These are phyloP conservation scores for Pachyramphus minor DNA, from an alignment of 2,113 vertebrate species.

Conservation along the genomic window DNA sequence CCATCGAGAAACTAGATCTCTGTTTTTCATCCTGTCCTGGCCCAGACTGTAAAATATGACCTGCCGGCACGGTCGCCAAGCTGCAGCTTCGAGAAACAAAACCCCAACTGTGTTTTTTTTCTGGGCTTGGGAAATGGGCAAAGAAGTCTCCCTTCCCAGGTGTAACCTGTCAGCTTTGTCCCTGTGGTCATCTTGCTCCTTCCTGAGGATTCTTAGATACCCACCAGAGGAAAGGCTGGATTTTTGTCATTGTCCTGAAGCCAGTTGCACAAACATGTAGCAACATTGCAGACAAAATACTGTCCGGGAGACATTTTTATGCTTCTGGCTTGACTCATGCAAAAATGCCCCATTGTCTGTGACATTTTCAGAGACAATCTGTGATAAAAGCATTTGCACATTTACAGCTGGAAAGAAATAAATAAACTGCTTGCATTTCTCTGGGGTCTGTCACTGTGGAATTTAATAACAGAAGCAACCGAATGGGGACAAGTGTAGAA, in stretches of 20 bases:
- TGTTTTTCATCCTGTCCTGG: slow-evolving; percentile 45
- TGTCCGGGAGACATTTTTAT: not conserved
- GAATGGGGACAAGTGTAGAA: not conserved
- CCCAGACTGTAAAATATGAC: slow-evolving; percentile 64
- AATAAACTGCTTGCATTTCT: not conserved
- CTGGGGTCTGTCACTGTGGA: not conserved
- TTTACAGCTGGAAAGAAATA: slow-evolving; percentile 17
- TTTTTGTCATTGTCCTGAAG: not conserved
- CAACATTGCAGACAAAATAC: not conserved
- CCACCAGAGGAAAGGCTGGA: not conserved
- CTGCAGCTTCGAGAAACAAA: slow-evolving; percentile 60
- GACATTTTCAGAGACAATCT: slow-evolving; percentile 37
- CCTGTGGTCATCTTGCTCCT: not conserved
- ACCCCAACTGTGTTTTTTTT: slow-evolving; percentile 3
- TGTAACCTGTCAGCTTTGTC: not conserved
- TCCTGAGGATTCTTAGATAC: not conserved
- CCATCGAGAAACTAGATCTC: slow-evolving; percentile 12
- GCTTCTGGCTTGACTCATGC: not conserved
- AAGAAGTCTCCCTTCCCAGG: not conserved
- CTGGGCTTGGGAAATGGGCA: slow-evolving; percentile 15
- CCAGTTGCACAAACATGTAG: not conserved
- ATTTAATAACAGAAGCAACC: not conserved
- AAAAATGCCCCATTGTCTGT: slow-evolving; percentile 10
- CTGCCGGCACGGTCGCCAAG: not conserved
- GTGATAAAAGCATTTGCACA: slow-evolving; percentile 21